Evolutionary conservation across 2,888 invertebrate species (phyloP).

Genomic region (Periphyllus acericola): DNA sequence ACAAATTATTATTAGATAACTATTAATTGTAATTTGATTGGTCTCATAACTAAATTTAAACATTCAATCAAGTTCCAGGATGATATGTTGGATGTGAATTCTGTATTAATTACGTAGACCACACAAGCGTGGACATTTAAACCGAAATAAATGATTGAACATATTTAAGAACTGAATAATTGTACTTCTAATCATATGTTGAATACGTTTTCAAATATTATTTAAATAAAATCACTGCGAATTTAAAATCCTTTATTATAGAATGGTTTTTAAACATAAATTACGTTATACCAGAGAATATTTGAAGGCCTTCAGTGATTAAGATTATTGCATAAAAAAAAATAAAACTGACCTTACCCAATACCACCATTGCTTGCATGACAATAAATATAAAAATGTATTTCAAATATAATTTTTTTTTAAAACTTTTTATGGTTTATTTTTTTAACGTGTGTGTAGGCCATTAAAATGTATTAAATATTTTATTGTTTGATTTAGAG

Average conservation of each 20-base stretch:
- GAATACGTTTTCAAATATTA: too few relatives aligned
- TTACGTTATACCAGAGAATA: neutral
- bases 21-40: neutral
- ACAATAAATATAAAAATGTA: neutral
- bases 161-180: too few relatives aligned
- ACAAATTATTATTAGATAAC: neutral
- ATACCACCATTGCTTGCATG: neutral
- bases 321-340: neutral
- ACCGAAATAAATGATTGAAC: too few relatives aligned
- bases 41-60: neutral
- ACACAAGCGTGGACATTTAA: too few relatives aligned
- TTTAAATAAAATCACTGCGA: neutral
- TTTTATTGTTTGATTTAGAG: too few relatives aligned
- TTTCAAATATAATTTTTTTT: neutral
- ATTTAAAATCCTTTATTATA: constrained; percentile 13
- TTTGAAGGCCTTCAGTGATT: neutral
- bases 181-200: too few relatives aligned
- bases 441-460: neutral
- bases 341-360: constrained; percentile 42
- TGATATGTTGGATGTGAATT: neutral
- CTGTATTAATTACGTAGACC: neutral
- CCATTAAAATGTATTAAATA: too few relatives aligned
- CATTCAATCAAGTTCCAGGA: neutral
- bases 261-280: neutral
- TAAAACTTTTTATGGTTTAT: neutral